phyloP scores from a whole-genome alignment of 2,888 invertebrate species.

The Ormyrus thymus region DNA sequence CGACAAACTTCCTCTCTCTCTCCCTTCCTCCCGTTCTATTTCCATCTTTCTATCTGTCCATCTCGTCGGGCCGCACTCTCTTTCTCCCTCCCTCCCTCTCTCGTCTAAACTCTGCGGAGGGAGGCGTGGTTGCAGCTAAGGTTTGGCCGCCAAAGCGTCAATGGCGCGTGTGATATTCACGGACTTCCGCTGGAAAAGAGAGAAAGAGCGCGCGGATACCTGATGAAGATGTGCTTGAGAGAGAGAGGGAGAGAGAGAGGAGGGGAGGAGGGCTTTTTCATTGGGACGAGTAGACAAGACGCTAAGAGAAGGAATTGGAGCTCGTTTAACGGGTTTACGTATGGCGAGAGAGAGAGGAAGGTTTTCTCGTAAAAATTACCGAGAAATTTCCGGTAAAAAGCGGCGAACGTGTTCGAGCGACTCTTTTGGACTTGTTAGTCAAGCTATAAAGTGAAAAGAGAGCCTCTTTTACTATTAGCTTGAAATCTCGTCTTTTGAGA shows the following conservation, averaged over 20 bases:
- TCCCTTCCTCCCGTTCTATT: constrained; percentile 38
- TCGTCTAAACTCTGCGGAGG: constrained; percentile 9
- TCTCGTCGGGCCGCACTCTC: background rate
- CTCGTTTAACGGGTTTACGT: too few relatives aligned
- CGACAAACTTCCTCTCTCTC: background rate
- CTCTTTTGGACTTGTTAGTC: too few relatives aligned
- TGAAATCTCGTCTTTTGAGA: too few relatives aligned
- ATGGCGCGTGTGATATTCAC: constrained; percentile 1
- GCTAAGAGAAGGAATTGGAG: too few relatives aligned
- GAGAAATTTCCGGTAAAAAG: background rate
- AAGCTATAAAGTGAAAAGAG: too few relatives aligned
- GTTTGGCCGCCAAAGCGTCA: background rate
- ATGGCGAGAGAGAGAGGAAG: background rate
- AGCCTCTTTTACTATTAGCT: too few relatives aligned
- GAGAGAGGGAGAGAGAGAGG: background rate
- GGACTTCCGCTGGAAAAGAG: background rate
- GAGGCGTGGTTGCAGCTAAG: constrained; percentile 27
- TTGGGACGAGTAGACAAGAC: too few relatives aligned
- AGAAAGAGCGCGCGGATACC: background rate
- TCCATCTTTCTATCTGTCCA: constrained; percentile 40
- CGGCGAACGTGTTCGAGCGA: background rate
- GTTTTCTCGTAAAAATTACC: background rate
- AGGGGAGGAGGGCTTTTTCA: background rate
- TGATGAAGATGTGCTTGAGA: background rate
- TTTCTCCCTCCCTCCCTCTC: constrained; percentile 6